phyloP scores from a whole-genome alignment of 2,797 vertebrate species.

The Arnoldichthys spilopterus region DNA sequence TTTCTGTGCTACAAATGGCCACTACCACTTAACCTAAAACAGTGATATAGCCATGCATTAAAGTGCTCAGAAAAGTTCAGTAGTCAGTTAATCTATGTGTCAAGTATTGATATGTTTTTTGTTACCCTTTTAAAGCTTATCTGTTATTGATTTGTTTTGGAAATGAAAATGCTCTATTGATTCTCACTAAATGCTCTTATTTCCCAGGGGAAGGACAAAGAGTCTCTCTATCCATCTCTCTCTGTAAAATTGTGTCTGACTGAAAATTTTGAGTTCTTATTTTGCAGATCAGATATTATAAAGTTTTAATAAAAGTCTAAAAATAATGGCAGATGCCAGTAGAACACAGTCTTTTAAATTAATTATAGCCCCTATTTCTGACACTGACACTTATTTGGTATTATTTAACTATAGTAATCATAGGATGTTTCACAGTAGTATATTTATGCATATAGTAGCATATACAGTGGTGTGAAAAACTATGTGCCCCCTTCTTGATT shows the following conservation, averaged over 20 bases:
- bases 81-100: slow-evolving; percentile 8
- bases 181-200: slow-evolving; percentile 23
- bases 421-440: too few relatives aligned
- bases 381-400: too few relatives aligned
- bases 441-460: too few relatives aligned
- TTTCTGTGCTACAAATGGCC: neutral
- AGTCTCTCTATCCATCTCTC: neutral
- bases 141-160: slow-evolving; percentile 35
- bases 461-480: too few relatives aligned
- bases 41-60: neutral
- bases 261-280: too few relatives aligned
- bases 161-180: slow-evolving; percentile 34
- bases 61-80: slow-evolving; percentile 17
- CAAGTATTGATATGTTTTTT: neutral
- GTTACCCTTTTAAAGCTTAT: slow-evolving; percentile 17
- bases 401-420: too few relatives aligned
- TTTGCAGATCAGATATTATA: too few relatives aligned
- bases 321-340: too few relatives aligned
- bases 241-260: neutral
- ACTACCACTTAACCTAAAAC: neutral
- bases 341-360: too few relatives aligned
- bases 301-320: too few relatives aligned
- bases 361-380: too few relatives aligned
- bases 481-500: too few relatives aligned
- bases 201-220: neutral